Evolutionary conservation across 2,797 vertebrate species (phyloP), one percentile per base, ranked within the genome.

Genomic region (Liparis tanakae): DNA sequence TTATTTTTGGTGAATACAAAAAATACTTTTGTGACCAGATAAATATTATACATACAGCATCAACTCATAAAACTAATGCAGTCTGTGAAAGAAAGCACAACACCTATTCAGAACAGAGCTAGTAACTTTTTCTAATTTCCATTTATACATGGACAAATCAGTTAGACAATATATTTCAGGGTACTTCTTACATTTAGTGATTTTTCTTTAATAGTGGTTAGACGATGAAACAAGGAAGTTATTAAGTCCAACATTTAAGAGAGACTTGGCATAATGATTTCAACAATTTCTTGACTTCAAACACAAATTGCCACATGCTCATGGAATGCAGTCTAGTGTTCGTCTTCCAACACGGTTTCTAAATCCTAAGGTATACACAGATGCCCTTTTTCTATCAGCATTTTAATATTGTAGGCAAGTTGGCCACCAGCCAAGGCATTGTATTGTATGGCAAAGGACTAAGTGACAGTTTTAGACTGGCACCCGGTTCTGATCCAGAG

Each of bases 1-100:
- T 94, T 88, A 76, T 95, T 93, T 96, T 90, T 91, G 87, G 89
- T 93, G 89, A 95, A 96, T 95, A 95, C 92, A 95, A 97, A 96
- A 94, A 94, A 95, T 95, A 95, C 91, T 92, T 95, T 95, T 93
- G 89, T 92, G 93, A 94, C 90, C 93, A 93, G 95, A 95, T 95
- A 94, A 94, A 94, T 94, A 94, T 91, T 71, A 85, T 90, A 94
- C 89, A 91, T 94, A 96, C 74, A 92, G 87, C 88, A 85, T 89
- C 70, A 93, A 91, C 87, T 89, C 82, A 91, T 89, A 86, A 84
- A 92, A 93, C 89, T 63, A 91, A 93, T 72, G 91, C 83, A 89
- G 89, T 90, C 81, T 81, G 88, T 92, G 89, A 92, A 93, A 92
- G 90, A 89, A 91, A 93, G 91, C 90, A 93, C 94, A 91, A 94